Evolutionary conservation across 2,113 vertebrate genomes (phyloP).

Genomic region (Microcebus jonahi): DNA sequence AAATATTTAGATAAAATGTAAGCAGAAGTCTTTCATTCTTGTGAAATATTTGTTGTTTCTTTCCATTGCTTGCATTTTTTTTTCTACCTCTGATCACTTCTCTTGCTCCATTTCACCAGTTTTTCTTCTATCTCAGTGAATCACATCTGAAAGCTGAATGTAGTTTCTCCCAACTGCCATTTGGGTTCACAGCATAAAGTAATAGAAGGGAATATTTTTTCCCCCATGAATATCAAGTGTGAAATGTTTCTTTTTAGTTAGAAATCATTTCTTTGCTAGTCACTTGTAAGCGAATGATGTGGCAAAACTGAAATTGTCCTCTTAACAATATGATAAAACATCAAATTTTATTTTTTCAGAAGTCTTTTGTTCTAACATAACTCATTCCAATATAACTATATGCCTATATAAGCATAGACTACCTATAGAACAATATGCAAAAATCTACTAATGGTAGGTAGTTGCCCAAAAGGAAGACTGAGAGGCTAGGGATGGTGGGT

Average conservation of each 20-base stretch:
- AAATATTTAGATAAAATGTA: slow-evolving; percentile 88
- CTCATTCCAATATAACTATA: not conserved
- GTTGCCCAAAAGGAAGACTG: not conserved
- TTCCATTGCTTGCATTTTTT: not conserved
- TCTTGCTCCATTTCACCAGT: not conserved
- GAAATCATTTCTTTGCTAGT: slow-evolving; percentile 19
- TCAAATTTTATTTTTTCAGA: not conserved
- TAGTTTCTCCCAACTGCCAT: not conserved
- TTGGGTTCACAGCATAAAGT: not conserved
- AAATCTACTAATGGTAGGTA: not conserved
- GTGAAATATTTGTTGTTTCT: not conserved
- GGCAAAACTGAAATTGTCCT: not conserved
- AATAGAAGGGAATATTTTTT: not conserved
- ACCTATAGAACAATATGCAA: not conserved
- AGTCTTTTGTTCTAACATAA: not conserved
- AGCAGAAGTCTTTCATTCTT: slow-evolving; percentile 74
- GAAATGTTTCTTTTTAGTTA: not conserved
- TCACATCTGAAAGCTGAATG: not conserved
- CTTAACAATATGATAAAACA: not conserved
- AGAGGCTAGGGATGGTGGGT: not conserved
- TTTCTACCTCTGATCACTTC: not conserved
- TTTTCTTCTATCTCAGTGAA: not conserved
- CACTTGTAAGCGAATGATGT: not conserved
- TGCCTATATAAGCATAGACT: not conserved
- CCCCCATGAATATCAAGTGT: not conserved